Evolutionary conservation across 2,113 vertebrate genomes (phyloP).

Genomic region (Halichoeres trimaculatus): DNA sequence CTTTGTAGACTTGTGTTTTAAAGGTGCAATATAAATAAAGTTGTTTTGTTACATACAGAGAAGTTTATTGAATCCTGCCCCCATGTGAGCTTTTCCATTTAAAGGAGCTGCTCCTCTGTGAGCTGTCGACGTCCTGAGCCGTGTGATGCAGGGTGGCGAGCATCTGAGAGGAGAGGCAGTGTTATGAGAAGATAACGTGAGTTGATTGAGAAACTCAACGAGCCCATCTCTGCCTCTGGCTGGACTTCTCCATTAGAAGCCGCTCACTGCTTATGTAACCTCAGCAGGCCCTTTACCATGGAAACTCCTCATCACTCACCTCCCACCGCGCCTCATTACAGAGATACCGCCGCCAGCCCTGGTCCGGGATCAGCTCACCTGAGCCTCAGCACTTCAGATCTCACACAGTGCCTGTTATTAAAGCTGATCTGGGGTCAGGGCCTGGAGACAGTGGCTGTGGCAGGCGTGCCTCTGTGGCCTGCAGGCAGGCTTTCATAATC

Average conservation of each 20-base stretch:
- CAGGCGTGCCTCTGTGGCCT: neutral
- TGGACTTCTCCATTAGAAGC: conserved; percentile 73
- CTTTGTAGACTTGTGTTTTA: neutral
- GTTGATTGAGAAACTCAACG: conserved; percentile 68
- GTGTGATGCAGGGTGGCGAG: neutral
- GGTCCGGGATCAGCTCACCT: conserved; percentile 68
- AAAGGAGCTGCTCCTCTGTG: neutral
- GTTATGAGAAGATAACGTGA: conserved; percentile 71
- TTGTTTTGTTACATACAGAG: no score
- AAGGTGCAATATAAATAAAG: no score
- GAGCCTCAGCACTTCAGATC: conserved; percentile 28
- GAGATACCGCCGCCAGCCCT: conserved; percentile 35
- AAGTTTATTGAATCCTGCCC: neutral
- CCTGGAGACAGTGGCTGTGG: conserved; percentile 14
- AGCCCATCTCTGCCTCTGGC: conserved; percentile 72
- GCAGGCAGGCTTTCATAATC: conserved; percentile 26
- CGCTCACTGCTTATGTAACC: conserved; percentile 49
- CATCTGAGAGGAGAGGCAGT: conserved; percentile 34
- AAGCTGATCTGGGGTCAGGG: conserved; percentile 61
- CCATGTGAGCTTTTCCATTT: neutral
- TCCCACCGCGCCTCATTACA: conserved; percentile 69
- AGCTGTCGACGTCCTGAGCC: conserved; percentile 2
- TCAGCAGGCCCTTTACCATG: conserved; percentile 56
- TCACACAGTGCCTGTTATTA: conserved; percentile 54
- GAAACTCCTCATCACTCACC: conserved; percentile 58